Evolutionary conservation across 1,140 invertebrate genomes (phyloP).

Genomic region (Bombus confusus): DNA sequence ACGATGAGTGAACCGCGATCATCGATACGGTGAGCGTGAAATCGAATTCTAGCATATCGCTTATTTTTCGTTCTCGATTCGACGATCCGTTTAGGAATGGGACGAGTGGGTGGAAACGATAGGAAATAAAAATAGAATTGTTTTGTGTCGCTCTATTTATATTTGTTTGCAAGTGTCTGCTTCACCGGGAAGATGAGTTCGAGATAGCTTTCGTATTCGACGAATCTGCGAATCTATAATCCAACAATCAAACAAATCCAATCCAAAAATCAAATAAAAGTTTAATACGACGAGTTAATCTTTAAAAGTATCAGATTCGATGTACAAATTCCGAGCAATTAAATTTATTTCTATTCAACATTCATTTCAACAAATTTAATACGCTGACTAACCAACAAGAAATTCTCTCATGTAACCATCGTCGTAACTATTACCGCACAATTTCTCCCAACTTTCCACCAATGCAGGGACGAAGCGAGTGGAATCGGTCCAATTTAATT

Average conservation of each 20-base stretch:
- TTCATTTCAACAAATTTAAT: neutral
- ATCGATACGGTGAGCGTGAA: neutral
- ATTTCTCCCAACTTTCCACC: constrained; percentile 50
- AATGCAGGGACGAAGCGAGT: constrained; percentile 11
- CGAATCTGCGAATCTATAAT: neutral
- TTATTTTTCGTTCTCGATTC: constrained; percentile 43
- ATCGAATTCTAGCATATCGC: constrained; percentile 28
- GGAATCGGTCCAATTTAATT: constrained; percentile 63
- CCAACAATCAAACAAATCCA: no score
- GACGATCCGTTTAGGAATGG: constrained; percentile 22
- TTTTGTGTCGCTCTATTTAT: constrained; percentile 60
- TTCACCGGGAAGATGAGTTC: constrained; percentile 29
- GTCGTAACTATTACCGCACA: neutral
- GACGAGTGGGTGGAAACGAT: constrained; percentile 45
- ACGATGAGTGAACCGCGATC: neutral
- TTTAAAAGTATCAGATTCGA: neutral
- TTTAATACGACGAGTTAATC: no score
- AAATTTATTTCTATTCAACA: neutral
- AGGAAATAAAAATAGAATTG: constrained; percentile 62
- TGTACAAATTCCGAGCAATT: neutral
- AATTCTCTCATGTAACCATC: neutral
- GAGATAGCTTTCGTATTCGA: constrained; percentile 19
- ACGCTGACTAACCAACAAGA: no score
- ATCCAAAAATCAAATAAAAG: no score
- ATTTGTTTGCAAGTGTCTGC: constrained; percentile 54